phyloP scores from a whole-genome alignment of 2,113 vertebrate species.

The Leucopternis melanops region DNA sequence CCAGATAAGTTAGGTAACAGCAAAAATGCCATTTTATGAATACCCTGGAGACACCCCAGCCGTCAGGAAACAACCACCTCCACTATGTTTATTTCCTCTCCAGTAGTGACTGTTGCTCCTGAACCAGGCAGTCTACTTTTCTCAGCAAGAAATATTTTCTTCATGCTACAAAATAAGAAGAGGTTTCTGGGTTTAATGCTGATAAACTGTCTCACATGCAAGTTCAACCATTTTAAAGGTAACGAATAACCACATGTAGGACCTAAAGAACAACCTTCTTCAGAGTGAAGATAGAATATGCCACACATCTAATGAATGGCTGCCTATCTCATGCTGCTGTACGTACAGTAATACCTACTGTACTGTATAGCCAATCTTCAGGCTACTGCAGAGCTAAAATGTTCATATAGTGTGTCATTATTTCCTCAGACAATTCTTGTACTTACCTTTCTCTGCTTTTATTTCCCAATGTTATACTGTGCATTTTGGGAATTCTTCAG shows the following conservation, averaged over 20 bases:
- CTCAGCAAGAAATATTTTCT: background rate
- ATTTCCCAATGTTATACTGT: background rate
- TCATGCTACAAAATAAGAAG: background rate
- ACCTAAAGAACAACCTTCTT: background rate
- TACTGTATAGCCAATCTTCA: background rate
- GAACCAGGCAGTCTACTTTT: background rate
- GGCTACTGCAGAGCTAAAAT: background rate
- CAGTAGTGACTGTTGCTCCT: background rate
- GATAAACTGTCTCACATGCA: background rate
- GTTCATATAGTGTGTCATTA: background rate
- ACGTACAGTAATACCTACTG: background rate
- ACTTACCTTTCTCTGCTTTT: background rate
- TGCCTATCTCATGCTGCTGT: background rate
- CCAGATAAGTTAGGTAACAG: background rate
- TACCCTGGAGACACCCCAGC: background rate
- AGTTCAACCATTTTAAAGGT: background rate
- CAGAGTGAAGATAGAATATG: background rate
- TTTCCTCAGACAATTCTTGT: background rate
- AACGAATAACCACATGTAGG: background rate
- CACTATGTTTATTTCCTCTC: background rate
- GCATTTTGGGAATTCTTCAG: background rate
- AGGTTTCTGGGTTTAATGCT: background rate
- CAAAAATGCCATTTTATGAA: background rate
- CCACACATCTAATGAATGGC: background rate
- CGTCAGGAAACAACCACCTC: background rate